Base-by-base conservation (phyloP, 2,888 invertebrate genomes). In the Liposcelis brunnea region DNA sequence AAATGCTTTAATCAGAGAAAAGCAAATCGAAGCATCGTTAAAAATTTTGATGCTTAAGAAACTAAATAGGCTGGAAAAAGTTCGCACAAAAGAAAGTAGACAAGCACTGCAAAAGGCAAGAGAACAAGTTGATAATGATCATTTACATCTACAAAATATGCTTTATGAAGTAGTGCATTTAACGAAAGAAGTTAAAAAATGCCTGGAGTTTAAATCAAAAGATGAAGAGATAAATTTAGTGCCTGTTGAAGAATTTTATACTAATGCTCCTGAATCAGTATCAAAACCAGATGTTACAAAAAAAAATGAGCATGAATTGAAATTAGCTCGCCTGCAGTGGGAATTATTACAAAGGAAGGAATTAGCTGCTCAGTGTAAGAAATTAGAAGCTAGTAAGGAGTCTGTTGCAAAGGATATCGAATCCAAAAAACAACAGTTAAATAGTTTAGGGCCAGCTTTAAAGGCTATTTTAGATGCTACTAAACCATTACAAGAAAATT, bases 171-270 rank as follows among this genome's bases (percentile, higher is more conserved):
- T 86, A 7, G 82, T 87, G 59, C 91, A 95, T 67, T 68, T 95
- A 15, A 82, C 89, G 53, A 87, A 89, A 54, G 94, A 95, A 71
- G 89, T 90, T n/a, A 78, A 83, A 15, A 89, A 90, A 57, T 94
- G 94, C 58, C 72, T 90, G 48, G 87, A 93, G 58, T 94, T 93
- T 60, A 93, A 89, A 78, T 93, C 93, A 8, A 86, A 87, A 61
- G 91, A 94, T 71, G 89, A 93, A 64, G 81, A 82, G 57, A 89
- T 95, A 55, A 83, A 90, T 56, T 68, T 95, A 43, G 81, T 95
- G 2, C 64, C 84, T 1, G 70, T 83, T 43, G 79, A 83, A 47
- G 83, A 89, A 56, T 94, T 94, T 61, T 82, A 80, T 57, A 68
- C 70, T 54, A 74, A 80, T 60, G 89, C 90, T 15, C 85, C 87